These are phyloP conservation scores for Bombus cullumanus DNA, from an alignment of 1,140 invertebrate genomes.

Conservation along the genomic window DNA sequence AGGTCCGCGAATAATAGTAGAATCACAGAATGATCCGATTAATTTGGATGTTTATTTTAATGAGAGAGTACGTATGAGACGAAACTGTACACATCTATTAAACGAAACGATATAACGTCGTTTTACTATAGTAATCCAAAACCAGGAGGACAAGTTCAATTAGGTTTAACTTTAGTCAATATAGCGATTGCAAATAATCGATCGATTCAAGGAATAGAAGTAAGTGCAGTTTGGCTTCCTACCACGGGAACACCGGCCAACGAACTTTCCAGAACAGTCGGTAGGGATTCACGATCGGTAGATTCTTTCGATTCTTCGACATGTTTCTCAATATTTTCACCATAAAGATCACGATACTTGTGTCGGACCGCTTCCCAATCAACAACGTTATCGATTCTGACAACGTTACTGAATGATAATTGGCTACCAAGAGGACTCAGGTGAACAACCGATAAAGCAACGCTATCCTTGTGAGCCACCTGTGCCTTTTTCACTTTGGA, in stretches of 20 bases:
- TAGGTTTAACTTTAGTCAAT: too few species aligned
- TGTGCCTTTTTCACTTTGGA: constrained; percentile 91
- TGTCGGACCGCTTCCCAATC: constrained; percentile 95
- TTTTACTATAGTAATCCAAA: background rate
- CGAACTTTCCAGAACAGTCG: constrained; percentile 62
- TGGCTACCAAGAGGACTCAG: constrained; percentile 92
- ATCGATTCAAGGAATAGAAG: constrained; percentile 23
- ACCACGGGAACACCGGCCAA: background rate
- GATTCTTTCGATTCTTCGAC: constrained; percentile 82
- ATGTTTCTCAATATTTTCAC: constrained; percentile 85
- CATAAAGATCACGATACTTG: constrained; percentile 92
- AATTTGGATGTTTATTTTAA: constrained; percentile 56
- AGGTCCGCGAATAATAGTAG: constrained; percentile 46
- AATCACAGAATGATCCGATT: constrained; percentile 21
- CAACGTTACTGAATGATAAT: constrained; percentile 88
- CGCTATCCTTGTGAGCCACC: constrained; percentile 91
- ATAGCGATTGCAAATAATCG: background rate
- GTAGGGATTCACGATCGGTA: constrained; percentile 62
- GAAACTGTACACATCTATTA: constrained; percentile 26
- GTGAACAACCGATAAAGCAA: constrained; percentile 89
- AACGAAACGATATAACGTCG: background rate
- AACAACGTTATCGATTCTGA: constrained; percentile 93
- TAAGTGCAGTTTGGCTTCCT: background rate
- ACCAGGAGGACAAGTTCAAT: background rate
- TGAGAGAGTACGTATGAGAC: constrained; percentile 24